phyloP scores from a whole-genome alignment of 2,113 vertebrate species.

The Castor canadensis region DNA sequence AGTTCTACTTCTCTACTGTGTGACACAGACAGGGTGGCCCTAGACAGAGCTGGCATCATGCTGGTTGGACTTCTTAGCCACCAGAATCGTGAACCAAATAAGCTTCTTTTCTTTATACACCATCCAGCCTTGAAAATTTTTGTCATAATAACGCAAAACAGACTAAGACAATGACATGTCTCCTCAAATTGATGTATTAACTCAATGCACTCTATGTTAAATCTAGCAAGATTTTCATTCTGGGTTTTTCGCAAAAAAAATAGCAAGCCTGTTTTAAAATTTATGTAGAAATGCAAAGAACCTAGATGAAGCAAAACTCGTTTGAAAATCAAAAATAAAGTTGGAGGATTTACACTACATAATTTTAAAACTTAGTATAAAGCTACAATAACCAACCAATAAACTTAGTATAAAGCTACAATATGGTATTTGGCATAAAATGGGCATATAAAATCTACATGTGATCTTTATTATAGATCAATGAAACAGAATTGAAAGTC shows the following conservation, averaged over 20 bases:
- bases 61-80: neutral
- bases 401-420: neutral
- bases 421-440: neutral
- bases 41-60: neutral
- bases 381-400: too few relatives aligned
- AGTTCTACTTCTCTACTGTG: neutral
- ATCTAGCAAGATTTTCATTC: neutral
- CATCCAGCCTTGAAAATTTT: too few relatives aligned
- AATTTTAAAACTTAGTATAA: too few relatives aligned
- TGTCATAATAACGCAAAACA: too few relatives aligned
- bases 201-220: neutral
- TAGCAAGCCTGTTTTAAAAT: neutral
- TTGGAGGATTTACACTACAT: neutral
- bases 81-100: too few relatives aligned
- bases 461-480: neutral
- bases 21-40: neutral
- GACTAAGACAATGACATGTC: neutral
- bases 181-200: neutral
- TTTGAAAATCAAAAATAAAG: conserved; percentile 6
- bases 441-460: neutral
- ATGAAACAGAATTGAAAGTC: too few relatives aligned
- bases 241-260: neutral
- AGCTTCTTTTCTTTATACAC: too few relatives aligned
- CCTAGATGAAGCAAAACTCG: neutral
- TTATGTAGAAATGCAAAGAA: neutral